Conservation (phyloP, 2,888 invertebrate species). For the Corythucha ciliata region DNA sequence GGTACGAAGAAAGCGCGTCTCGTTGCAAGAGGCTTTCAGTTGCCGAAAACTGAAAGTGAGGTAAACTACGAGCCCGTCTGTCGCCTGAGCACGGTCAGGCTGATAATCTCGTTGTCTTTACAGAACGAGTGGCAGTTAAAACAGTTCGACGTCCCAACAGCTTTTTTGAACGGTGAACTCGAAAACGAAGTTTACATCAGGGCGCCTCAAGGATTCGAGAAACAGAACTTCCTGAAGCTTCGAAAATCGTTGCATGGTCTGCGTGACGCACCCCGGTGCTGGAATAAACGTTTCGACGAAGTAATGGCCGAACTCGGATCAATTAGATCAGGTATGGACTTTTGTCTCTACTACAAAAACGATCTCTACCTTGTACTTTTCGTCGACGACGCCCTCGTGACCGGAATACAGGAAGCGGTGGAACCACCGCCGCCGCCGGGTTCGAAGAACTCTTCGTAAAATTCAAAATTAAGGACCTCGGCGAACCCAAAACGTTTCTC, state of each 20-base stretch:
- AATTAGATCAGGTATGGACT: constrained; percentile 1
- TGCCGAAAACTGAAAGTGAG: background rate
- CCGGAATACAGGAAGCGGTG: background rate
- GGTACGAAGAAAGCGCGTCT: constrained; percentile 25
- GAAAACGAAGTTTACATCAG: constrained; percentile 19
- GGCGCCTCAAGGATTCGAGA: constrained; percentile 16
- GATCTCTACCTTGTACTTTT: constrained; percentile 9
- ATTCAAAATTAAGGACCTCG: constrained; percentile 21
- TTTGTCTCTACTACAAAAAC: constrained; percentile 14
- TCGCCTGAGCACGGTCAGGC: constrained; percentile 13
- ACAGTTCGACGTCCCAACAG: constrained; percentile 11
- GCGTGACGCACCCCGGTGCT: constrained; percentile 17
- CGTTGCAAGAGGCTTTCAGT: constrained; percentile 26
- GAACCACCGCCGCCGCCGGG: constrained; percentile 9
- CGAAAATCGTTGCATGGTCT: constrained; percentile 1
- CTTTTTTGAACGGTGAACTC: constrained; percentile 12
- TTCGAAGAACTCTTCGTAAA: constrained; percentile 12
- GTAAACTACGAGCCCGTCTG: constrained; percentile 4
- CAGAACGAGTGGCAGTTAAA: background rate
- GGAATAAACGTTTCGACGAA: constrained; percentile 19
- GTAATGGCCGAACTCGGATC: constrained; percentile 18
- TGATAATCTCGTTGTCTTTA: constrained; percentile 1
- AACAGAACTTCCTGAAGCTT: constrained; percentile 4
- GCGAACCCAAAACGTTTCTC: constrained; percentile 13
- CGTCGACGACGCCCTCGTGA: constrained; percentile 3